Conservation (phyloP, 2,113 vertebrate species). For the Perccottus glenii region DNA sequence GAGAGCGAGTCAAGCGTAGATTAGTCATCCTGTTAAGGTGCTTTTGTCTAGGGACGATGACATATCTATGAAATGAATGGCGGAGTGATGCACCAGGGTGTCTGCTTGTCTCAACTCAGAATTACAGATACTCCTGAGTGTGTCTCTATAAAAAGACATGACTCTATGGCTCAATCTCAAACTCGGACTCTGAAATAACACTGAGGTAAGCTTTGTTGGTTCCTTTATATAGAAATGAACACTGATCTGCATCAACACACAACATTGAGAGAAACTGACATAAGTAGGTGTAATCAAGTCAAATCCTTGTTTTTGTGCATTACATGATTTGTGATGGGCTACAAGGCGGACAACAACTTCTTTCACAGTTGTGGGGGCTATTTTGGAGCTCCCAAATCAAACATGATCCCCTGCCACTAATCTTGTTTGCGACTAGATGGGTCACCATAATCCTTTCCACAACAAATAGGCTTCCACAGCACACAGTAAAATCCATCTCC, state of each 20-base stretch:
- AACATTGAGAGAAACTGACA: neutral
- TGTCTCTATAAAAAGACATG: slow-evolving; percentile 64
- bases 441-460: slow-evolving; percentile 72
- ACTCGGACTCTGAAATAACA: slow-evolving; percentile 39
- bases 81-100: slow-evolving; percentile 63
- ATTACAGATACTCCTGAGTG: slow-evolving; percentile 57
- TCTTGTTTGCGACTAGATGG: slow-evolving; percentile 77
- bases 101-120: slow-evolving; percentile 66
- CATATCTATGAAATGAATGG: slow-evolving; percentile 60
- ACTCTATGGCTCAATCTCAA: slow-evolving; percentile 41
- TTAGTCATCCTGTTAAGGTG: slow-evolving; percentile 75
- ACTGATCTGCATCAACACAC: neutral
- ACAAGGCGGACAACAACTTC: slow-evolving; percentile 42
- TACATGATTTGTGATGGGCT: slow-evolving; percentile 15
- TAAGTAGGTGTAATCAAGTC: neutral
- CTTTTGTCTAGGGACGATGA: slow-evolving; percentile 66
- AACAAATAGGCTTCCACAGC: slow-evolving; percentile 60
- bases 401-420: slow-evolving; percentile 76
- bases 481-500: slow-evolving; percentile 55
- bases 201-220: slow-evolving; percentile 18
- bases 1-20: slow-evolving; percentile 69
- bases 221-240: slow-evolving; percentile 9
- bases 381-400: slow-evolving; percentile 75
- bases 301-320: slow-evolving; percentile 33
- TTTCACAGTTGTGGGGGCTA: slow-evolving; percentile 61